A percentile compares a stretch with the other conserved stretches of the same genome.
phyloP scores from a whole-genome alignment of 2,888 invertebrate species.

The Buathra laborator region DNA sequence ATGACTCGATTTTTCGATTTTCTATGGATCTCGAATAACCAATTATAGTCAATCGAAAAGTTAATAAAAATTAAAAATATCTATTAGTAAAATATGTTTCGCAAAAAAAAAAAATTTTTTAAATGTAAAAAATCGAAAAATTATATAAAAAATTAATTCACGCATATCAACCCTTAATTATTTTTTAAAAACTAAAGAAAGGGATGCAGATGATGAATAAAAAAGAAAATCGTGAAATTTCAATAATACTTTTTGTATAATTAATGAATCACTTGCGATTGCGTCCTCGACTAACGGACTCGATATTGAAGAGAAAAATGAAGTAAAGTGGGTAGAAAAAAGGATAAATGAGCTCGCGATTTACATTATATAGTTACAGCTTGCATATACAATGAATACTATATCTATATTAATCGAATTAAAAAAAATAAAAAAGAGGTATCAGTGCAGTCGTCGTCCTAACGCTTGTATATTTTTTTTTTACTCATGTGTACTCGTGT shows the following conservation, averaged over 20 bases:
- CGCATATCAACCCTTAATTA: neutral
- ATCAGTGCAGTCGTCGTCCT: slow-evolving; percentile 57
- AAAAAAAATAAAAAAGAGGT: slow-evolving; percentile 51
- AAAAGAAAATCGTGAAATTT: neutral
- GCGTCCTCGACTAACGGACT: neutral
- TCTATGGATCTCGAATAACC: neutral
- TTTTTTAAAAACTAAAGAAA: neutral
- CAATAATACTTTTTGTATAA: slow-evolving; percentile 23
- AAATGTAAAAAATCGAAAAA: neutral
- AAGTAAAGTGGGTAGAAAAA: neutral
- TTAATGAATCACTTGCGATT: slow-evolving; percentile 38
- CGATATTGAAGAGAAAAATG: neutral
- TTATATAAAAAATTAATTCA: neutral
- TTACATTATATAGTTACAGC: slow-evolving; percentile 58
- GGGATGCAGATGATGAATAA: neutral
- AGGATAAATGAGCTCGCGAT: slow-evolving; percentile 82
- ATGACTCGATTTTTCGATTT: neutral
- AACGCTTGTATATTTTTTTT: slow-evolving; percentile 33
- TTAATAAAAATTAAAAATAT: too few relatives aligned
- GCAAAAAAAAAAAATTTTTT: neutral
- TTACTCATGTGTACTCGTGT: slow-evolving; percentile 8
- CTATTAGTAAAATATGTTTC: neutral
- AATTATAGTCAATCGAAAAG: too few relatives aligned
- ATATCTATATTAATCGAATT: slow-evolving; percentile 17
- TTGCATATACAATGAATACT: slow-evolving; percentile 48